Evolutionary conservation across 1,140 invertebrate species (phyloP).

Genomic region (Drosophila athabasca): DNA sequence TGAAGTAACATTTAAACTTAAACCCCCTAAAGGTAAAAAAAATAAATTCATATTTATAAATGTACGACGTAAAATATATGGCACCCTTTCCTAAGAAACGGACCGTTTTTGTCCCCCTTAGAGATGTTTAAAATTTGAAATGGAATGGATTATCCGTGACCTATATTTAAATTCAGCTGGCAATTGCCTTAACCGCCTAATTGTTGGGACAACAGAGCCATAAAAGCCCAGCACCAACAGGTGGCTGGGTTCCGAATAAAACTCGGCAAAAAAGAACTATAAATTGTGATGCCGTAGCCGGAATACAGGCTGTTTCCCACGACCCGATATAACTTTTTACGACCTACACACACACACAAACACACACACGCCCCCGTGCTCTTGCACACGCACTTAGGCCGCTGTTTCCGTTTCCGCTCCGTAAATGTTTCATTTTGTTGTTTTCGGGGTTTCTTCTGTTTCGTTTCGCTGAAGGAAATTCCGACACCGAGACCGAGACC

Average conservation of each 20-base stretch:
- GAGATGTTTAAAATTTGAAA: too few relatives aligned
- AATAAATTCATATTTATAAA: too few relatives aligned
- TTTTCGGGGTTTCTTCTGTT: constrained; percentile 7
- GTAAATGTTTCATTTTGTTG: constrained; percentile 78
- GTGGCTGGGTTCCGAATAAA: constrained; percentile 1
- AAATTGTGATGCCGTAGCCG: constrained; percentile 20
- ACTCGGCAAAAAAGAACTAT: constrained; percentile 22
- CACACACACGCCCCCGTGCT: constrained; percentile 19
- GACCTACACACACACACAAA: constrained; percentile 43
- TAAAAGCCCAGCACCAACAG: constrained; percentile 32
- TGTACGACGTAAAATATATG: too few relatives aligned
- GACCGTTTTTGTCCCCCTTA: neutral
- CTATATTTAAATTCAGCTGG: too few relatives aligned
- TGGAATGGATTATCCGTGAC: too few relatives aligned
- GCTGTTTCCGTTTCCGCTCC: constrained; percentile 73
- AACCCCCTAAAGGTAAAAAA: too few relatives aligned
- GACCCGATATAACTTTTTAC: constrained; percentile 55
- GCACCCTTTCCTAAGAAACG: too few relatives aligned
- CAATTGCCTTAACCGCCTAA: neutral
- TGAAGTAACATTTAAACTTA: too few relatives aligned
- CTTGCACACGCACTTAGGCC: constrained; percentile 46
- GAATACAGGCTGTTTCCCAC: neutral
- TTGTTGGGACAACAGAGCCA: neutral
- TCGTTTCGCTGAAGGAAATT: constrained; percentile 1
- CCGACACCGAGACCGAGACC: constrained; percentile 31